Percentiles rank a stretch among this genome's conserved stretches.
Evolutionary conservation across 2,797 vertebrate species (phyloP).

Genomic region (Phylloscopus collybita): DNA sequence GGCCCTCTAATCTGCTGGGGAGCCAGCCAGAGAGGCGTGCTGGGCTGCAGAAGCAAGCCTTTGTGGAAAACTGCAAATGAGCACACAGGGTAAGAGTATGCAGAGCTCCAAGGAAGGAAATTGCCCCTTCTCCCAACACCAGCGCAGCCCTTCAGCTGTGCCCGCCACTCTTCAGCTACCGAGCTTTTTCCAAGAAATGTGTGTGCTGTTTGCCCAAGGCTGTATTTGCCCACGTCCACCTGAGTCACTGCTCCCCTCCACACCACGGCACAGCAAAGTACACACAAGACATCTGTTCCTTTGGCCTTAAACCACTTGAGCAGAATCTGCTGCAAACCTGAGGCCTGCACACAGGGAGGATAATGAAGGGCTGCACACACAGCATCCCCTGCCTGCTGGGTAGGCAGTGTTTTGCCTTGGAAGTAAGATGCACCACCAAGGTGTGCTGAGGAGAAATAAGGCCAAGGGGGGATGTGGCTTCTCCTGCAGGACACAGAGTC

Average conservation of each 20-base stretch:
- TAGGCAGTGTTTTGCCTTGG: accelerated
- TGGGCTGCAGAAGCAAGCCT: background rate
- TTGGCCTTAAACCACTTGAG: background rate
- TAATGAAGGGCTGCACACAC: accelerated
- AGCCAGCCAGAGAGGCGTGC: background rate
- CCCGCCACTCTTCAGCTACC: background rate
- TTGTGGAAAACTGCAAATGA: background rate
- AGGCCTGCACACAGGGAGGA: background rate
- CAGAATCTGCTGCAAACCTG: background rate
- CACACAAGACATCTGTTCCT: background rate
- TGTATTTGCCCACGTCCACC: background rate
- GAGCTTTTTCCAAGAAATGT: background rate
- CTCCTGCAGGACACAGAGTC: background rate
- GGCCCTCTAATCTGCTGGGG: conserved; percentile 10
- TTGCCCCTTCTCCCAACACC: background rate
- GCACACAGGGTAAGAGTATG: background rate
- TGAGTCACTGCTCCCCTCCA: background rate
- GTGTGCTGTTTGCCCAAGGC: background rate
- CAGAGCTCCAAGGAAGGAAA: background rate
- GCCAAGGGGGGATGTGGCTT: background rate
- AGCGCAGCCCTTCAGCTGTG: background rate
- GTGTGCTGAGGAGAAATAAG: background rate
- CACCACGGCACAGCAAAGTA: background rate
- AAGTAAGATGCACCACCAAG: background rate
- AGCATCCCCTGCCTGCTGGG: background rate